A percentile compares a stretch with the other conserved stretches of the same genome.
Conservation (phyloP, 2,113 vertebrate species). For the Lonchura striata region DNA sequence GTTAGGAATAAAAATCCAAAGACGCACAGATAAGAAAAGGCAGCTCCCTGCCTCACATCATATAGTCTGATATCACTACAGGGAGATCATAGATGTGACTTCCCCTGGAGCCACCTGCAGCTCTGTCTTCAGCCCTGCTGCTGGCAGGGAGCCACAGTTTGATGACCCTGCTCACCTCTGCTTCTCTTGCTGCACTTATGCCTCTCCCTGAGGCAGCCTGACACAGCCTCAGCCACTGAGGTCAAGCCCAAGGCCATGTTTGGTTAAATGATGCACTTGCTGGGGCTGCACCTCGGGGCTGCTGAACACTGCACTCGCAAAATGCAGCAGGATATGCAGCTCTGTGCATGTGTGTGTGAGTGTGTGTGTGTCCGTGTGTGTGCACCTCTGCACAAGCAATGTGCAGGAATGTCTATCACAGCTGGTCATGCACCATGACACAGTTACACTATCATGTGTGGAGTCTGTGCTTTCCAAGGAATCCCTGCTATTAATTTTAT, state of each 20-base stretch:
- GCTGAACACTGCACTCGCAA: neutral
- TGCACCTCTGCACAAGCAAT: neutral
- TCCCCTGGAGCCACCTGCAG: neutral
- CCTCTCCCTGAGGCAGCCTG: neutral
- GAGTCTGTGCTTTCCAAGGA: neutral
- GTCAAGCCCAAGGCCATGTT: neutral
- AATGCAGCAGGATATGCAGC: rapidly evolving
- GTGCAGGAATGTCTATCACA: neutral
- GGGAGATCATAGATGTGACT: rapidly evolving
- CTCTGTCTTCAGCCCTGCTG: neutral
- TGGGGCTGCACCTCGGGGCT: rapidly evolving
- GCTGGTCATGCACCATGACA: neutral
- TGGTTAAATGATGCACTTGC: neutral
- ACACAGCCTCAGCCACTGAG: neutral
- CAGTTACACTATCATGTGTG: neutral
- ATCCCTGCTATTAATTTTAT: neutral
- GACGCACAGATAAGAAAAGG: neutral
- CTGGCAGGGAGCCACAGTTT: neutral
- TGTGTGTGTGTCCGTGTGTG: rapidly evolving
- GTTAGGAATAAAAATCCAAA: neutral
- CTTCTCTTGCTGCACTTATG: neutral
- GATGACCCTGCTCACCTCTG: neutral
- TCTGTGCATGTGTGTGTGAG: rapidly evolving
- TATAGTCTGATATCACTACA: neutral
- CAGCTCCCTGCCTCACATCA: neutral